phyloP scores from a whole-genome alignment of 2,888 invertebrate genomes.

The Eueremaeus valkanovi region DNA sequence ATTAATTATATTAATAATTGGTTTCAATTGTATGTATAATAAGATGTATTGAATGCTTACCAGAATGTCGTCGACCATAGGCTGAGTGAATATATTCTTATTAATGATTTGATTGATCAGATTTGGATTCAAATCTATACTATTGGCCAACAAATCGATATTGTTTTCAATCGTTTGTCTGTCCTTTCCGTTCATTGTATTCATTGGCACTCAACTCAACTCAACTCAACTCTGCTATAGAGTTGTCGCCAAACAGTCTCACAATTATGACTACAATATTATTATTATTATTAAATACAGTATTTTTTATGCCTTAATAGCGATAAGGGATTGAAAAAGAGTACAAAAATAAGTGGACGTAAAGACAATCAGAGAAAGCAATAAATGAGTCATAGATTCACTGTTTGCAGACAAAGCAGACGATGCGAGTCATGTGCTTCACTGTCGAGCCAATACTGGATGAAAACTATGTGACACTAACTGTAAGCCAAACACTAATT shows the following conservation, averaged over 20 bases:
- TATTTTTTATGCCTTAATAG: too few species aligned
- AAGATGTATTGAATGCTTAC: background rate
- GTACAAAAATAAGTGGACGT: too few species aligned
- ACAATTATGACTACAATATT: background rate
- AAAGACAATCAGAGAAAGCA: too few species aligned
- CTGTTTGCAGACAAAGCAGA: too few species aligned
- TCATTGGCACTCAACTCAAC: background rate
- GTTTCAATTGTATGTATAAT: too few species aligned
- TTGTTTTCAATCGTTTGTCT: constrained; percentile 28
- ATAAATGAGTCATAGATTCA: too few species aligned
- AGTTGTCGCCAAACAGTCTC: constrained; percentile 16
- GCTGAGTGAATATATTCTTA: constrained; percentile 40
- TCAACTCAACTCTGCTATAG: too few species aligned
- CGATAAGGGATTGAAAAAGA: too few species aligned
- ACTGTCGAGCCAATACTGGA: background rate
- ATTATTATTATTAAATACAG: too few species aligned
- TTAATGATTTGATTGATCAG: constrained; percentile 28
- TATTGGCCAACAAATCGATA: background rate
- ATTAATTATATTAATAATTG: too few species aligned
- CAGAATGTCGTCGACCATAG: constrained; percentile 40
- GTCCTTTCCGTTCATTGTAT: constrained; percentile 25
- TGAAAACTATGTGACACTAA: too few species aligned
- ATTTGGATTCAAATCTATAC: constrained; percentile 12
- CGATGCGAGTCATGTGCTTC: background rate
- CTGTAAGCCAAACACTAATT: background rate